Evolutionary conservation across 2,797 vertebrate genomes (phyloP), one percentile per base, ranked within the genome.

Genomic region (Jordanella pulchra): DNA sequence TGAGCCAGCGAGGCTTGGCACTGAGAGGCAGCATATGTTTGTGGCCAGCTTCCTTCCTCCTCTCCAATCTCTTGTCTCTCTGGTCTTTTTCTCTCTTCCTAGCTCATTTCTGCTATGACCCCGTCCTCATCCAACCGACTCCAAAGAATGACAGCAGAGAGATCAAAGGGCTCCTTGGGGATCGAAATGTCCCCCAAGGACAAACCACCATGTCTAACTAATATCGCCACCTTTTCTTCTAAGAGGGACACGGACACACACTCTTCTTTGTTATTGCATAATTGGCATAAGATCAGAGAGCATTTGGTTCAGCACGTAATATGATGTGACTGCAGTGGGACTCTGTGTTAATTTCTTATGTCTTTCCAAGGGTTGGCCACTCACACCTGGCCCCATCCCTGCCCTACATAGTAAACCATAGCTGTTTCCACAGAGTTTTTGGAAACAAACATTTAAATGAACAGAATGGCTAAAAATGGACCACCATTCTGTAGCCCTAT

Each of bases 1-100:
- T 81, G 85, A 88, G 91, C 90, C 87, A 88, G 87, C 85, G 87
- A 87, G 90, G 81, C 86, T 94, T 93, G 93, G 91, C 92, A 92
- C 84, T 14, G 77, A 88, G 81, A 78, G 25, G 81, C 78, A 91
- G 88, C 92, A 93, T 92, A 93, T 93, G 93, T 91, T 91, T 86
- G 82, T 82, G 78, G 88, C 87, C 92, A 85, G 84, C 84, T 86
- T 88, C 84, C 85, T 85, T 85, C 87, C 80, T 89, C 84, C 80
- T 77, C 80, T 84, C 69, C 81, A 81, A 83, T 83, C 68, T 65
- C 78, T 74, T 44, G 39, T 81, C 67, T 66, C 50, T 83, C 50
- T 63, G 63, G 54, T 69, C 42, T 70, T 68, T 71, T 55, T 65
- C 67, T 78, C 71, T 56, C 63, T 65, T 67, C 66, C 61, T 50